phyloP scores from a whole-genome alignment of 64 coral and sea anemone genomes.

The Trachythela sp. region DNA sequence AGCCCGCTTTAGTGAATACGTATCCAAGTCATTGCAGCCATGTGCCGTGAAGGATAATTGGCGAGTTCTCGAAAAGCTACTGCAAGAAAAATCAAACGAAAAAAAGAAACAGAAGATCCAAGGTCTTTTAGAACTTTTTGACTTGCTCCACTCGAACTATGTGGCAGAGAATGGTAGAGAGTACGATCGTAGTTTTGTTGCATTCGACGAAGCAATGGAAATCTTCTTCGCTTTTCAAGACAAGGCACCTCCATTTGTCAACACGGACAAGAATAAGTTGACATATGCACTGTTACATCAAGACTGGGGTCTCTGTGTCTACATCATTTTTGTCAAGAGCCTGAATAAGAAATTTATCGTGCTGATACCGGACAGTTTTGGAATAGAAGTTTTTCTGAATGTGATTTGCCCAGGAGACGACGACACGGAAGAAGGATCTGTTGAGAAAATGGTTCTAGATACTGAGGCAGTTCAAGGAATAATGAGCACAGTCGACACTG shows the following conservation, averaged over 20 bases:
- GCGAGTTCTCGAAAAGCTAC: not conserved
- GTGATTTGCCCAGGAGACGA: not conserved
- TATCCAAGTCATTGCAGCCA: not conserved
- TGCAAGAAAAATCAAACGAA: not conserved
- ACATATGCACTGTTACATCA: conserved; percentile 17
- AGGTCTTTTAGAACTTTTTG: not conserved
- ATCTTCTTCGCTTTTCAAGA: conserved; percentile 13
- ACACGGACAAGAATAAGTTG: not conserved
- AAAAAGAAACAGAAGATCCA: not conserved
- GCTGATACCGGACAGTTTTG: conserved; percentile 28
- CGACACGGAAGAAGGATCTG: not conserved
- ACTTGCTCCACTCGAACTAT: not conserved
- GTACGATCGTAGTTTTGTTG: not conserved
- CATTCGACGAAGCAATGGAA: conserved; percentile 4
- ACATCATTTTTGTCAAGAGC: not conserved
- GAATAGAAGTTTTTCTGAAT: conserved; percentile 25
- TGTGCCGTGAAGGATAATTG: not conserved
- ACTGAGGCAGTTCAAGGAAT: not conserved
- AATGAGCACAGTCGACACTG: conserved; percentile 36
- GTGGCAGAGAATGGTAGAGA: not conserved
- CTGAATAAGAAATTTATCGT: not conserved
- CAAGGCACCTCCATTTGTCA: not conserved
- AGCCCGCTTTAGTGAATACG: not conserved
- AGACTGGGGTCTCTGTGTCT: not conserved
- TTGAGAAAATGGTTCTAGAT: conserved; percentile 24